Evolutionary conservation across 1,140 invertebrate genomes (phyloP).

Genomic region (Zeugodacus cucurbitae): DNA sequence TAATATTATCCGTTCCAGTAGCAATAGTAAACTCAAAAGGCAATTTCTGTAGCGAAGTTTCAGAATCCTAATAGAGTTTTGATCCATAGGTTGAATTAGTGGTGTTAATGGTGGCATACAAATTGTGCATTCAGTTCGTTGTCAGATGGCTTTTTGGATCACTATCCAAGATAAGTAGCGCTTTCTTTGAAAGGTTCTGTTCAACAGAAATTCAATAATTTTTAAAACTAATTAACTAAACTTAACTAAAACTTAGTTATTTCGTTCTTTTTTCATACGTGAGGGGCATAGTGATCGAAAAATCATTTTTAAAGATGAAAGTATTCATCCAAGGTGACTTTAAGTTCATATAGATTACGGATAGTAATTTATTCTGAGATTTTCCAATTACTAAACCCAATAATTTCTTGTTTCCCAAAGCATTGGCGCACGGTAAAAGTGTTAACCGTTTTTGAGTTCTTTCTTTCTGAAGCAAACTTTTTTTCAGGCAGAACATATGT

Average conservation of each 20-base stretch:
- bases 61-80: no score
- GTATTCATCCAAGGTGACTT: neutral
- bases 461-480: no score
- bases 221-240: no score
- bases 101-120: no score
- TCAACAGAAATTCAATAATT: neutral
- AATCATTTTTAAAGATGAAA: neutral
- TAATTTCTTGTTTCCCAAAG: neutral
- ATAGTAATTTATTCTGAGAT: neutral
- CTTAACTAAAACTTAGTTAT: no score
- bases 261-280: no score
- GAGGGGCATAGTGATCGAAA: neutral
- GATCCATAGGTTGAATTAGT: no score
- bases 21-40: no score
- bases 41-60: no score
- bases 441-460: neutral
- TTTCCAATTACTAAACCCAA: neutral
- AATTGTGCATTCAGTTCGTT: neutral
- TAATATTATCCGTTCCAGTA: no score
- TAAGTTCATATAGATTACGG: neutral
- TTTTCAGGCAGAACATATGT: no score
- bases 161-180: neutral
- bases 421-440: neutral
- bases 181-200: neutral
- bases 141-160: neutral